Conservation (phyloP, 1,140 invertebrate species). For the Pararge aegeria region DNA sequence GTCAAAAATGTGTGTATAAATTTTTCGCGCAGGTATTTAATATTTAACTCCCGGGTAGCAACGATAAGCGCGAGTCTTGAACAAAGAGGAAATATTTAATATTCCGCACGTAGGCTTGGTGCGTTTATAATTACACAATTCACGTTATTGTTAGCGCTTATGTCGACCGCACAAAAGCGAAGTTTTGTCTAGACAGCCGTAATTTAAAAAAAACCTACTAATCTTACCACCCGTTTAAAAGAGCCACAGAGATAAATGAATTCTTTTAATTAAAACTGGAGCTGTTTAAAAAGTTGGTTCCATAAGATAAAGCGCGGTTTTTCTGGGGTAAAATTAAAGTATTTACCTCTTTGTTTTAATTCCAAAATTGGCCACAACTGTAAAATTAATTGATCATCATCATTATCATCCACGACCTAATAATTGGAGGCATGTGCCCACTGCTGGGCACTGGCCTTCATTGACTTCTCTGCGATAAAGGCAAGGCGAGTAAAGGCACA, state of each 20-base stretch:
- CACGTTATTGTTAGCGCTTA: conserved; percentile 11
- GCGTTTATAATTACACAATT: conserved; percentile 10
- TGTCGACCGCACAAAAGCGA: conserved; percentile 5
- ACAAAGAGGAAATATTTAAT: conserved; percentile 1
- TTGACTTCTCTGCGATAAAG: too few species aligned
- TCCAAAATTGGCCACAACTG: too few species aligned
- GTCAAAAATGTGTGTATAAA: background rate
- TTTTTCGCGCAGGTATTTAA: background rate
- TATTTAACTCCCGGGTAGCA: background rate
- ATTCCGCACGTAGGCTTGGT: background rate
- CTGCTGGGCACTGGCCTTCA: too few species aligned
- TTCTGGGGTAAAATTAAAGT: background rate
- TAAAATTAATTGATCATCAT: too few species aligned
- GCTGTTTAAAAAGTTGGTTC: conserved; percentile 12
- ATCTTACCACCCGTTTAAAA: conserved; percentile 12
- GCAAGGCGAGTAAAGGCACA: too few species aligned
- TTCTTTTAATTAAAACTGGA: conserved; percentile 10
- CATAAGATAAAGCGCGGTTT: conserved; percentile 11
- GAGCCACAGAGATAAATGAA: conserved; percentile 11
- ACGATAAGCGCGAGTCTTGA: background rate
- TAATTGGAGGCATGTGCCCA: too few species aligned
- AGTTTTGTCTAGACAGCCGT: conserved; percentile 8
- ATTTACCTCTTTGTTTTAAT: conserved; percentile 2
- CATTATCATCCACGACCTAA: too few species aligned
- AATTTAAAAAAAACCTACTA: conserved; percentile 9